Conservation (phyloP, 2,888 invertebrate species). For the Gasteruption jaculator region DNA sequence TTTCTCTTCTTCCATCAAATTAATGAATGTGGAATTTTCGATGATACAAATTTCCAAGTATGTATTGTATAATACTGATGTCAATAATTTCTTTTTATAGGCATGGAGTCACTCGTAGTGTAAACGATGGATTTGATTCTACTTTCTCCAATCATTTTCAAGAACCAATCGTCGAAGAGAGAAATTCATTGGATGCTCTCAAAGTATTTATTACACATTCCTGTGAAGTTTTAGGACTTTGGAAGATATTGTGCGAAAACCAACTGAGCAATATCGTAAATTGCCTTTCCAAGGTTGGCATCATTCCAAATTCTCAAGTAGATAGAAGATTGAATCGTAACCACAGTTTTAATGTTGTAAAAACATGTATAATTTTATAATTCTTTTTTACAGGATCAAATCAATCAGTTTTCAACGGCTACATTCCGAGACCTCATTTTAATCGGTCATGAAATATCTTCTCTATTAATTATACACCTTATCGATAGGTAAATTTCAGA, state of each 20-base stretch:
- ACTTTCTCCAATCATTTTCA: constrained; percentile 37
- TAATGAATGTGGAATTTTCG: no score
- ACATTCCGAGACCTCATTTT: constrained; percentile 72
- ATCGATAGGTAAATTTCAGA: constrained; percentile 67
- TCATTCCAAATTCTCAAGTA: not conserved
- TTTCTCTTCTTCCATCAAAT: no score
- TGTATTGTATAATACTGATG: no score
- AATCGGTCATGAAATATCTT: constrained; percentile 72
- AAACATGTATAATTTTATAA: not conserved
- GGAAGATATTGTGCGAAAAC: constrained; percentile 90
- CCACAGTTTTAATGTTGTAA: no score
- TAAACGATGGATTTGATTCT: constrained; percentile 40
- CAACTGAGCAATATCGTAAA: constrained; percentile 79
- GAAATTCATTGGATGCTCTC: constrained; percentile 72
- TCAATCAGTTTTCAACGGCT: constrained; percentile 57
- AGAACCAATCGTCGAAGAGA: constrained; percentile 60
- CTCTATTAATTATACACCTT: constrained; percentile 74
- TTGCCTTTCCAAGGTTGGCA: constrained; percentile 58
- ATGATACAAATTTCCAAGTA: no score
- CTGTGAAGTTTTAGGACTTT: constrained; percentile 86
- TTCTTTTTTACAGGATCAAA: constrained; percentile 50
- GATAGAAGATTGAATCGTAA: no score
- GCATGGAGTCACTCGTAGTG: constrained; percentile 30
- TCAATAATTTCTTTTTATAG: constrained; percentile 19
- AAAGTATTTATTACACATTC: constrained; percentile 72